A percentile compares a stretch with the other conserved stretches of the same genome.
Conservation (phyloP, 2,797 vertebrate genomes). For the Nannoperca obscura region DNA sequence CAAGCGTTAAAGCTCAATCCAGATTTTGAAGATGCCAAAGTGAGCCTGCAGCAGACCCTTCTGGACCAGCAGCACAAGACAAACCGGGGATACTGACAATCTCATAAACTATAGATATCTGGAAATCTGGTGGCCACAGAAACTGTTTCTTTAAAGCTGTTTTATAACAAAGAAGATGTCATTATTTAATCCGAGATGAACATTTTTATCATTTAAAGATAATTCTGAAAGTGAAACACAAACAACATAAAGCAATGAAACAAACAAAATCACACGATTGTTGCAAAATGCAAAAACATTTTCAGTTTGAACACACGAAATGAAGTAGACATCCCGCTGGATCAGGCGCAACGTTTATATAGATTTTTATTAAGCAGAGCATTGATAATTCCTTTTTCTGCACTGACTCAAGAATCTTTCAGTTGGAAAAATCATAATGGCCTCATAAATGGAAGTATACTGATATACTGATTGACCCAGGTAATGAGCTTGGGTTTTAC, state of each 20-base stretch:
- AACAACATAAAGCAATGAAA: background rate
- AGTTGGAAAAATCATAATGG: background rate
- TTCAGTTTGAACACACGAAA: background rate
- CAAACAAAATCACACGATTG: background rate
- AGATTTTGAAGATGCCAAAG: conserved; percentile 91
- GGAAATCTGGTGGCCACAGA: background rate
- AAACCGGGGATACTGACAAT: conserved; percentile 78
- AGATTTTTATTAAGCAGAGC: conserved; percentile 25
- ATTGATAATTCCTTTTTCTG: conserved; percentile 9
- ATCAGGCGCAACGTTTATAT: background rate
- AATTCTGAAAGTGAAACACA: background rate
- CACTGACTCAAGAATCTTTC: conserved; percentile 8
- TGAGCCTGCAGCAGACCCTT: conserved; percentile 91
- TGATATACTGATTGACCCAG: conserved; percentile 11
- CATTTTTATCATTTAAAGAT: background rate
- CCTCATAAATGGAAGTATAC: conserved; percentile 37
- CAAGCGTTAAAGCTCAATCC: conserved; percentile 91
- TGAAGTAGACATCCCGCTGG: background rate
- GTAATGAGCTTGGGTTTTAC: conserved; percentile 30
- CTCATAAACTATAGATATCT: background rate
- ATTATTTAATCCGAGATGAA: background rate
- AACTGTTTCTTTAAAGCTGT: background rate
- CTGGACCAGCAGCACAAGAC: conserved; percentile 90
- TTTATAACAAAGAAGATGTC: background rate
- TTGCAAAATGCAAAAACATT: background rate